Evolutionary conservation across 2,113 vertebrate genomes (phyloP), one percentile per base, ranked within the genome.

Genomic region (Heterochromis multidens): DNA sequence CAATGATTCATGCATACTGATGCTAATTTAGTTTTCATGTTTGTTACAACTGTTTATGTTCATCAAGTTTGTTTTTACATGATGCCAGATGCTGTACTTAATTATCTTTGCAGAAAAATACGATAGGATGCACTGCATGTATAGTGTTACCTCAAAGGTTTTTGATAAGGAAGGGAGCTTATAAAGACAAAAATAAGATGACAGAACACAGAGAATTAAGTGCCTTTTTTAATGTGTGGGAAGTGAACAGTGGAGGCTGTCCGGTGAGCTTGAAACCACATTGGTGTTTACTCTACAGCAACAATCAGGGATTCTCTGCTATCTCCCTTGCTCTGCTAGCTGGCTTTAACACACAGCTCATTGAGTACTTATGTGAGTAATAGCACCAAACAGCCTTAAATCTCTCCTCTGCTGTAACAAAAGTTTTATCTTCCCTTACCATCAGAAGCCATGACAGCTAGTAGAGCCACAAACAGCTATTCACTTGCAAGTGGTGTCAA

Each of bases 311-410:
- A 83, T 77, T 88, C 81, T 85, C 62, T 78, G 74, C 83, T 76
- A 79, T 81, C 86, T 83, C 49, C 63, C 27, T 1, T 9, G 62
- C 67, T 82, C 65, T 57, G 46, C 80, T 35, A 31, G 67, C 84
- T 31, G 58, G 81, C 59, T 83, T 83, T 49, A 87, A 81, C 85
- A 83, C 76, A 3, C 33, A 11, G 49, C 58, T 86, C 82, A 84
- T 87, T 65, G 78, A 90, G 37, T n/a, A 25, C 12, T 25, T 54
- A 17, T 72, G 5, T 76, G 82, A 92, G 63, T 90, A 81, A 89
- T 78, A 21, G 80, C 40, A 8, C n/a, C 49, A 31, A 29, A 21
- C 79, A 21, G 87, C 81, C 43, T 72, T 83, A 82, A 84, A 74
- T 70, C 79, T 49, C 40, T 7, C 67, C 46, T n/a, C 29, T 37